Conservation (phyloP, 2,888 invertebrate species). For the Metacarcinus magister region DNA sequence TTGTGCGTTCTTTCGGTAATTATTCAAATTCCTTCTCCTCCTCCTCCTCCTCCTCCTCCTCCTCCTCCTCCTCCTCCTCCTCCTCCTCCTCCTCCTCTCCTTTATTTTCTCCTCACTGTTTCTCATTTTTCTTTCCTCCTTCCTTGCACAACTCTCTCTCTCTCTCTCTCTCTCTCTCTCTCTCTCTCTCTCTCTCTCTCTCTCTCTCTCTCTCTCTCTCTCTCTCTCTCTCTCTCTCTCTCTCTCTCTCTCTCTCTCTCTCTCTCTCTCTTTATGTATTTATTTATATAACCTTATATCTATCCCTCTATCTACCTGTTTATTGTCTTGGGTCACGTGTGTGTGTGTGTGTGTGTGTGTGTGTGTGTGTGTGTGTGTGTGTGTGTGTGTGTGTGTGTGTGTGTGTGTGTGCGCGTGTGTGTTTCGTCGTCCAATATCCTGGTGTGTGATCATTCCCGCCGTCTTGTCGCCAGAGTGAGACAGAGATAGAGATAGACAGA, state of each 20-base stretch:
- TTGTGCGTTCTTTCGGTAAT: not conserved
- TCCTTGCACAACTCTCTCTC: not conserved
- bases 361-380: too few species aligned
- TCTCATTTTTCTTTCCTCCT: not conserved
- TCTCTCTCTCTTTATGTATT: not conserved
- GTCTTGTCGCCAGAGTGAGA: too few species aligned
- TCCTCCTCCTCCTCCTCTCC: conserved; percentile 1
- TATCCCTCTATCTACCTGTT: not conserved
- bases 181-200: conserved; percentile 43
- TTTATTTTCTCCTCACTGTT: not conserved
- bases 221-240: conserved; percentile 26
- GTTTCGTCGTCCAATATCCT: too few species aligned
- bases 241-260: conserved; percentile 26
- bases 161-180: conserved; percentile 33
- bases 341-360: too few species aligned
- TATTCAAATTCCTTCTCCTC: not conserved
- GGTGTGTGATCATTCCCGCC: too few species aligned
- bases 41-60: not conserved
- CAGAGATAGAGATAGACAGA: too few species aligned
- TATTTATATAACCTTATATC: not conserved
- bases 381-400: too few species aligned
- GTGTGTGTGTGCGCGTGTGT: too few species aligned
- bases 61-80: not conserved
- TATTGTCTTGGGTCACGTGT: too few species aligned
- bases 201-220: conserved; percentile 26